Conservation (phyloP, 2,797 vertebrate genomes). For the Argentina silus region DNA sequence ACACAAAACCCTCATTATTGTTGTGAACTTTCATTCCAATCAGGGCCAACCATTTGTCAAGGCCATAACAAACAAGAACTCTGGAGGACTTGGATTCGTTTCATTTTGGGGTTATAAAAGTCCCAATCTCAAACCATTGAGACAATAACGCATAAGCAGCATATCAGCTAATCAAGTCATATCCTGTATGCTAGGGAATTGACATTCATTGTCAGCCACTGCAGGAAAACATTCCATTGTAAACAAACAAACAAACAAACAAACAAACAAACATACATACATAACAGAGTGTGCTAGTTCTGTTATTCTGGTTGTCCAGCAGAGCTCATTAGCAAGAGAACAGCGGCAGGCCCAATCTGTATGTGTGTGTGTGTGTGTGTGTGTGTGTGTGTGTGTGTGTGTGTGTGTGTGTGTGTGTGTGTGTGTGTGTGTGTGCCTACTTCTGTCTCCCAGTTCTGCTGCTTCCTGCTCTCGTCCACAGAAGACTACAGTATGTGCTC, state of each 20-base stretch:
- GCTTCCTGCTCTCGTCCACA: slow-evolving; percentile 16
- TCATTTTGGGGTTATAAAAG: not conserved
- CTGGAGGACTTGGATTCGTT: not conserved
- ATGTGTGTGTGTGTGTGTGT: slow-evolving; percentile 14
- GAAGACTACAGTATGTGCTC: slow-evolving; percentile 49
- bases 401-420: not conserved
- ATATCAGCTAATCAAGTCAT: not conserved
- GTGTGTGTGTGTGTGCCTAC: not conserved
- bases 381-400: slow-evolving; percentile 3
- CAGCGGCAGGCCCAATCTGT: slow-evolving; percentile 49
- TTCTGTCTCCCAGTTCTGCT: not conserved
- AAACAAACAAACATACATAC: slow-evolving; percentile 46
- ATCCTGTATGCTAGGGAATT: slow-evolving; percentile 21
- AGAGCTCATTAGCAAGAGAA: slow-evolving; percentile 64
- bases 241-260: slow-evolving; percentile 54
- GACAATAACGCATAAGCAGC: not conserved
- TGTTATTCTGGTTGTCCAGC: slow-evolving; percentile 59
- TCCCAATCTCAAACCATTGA: not conserved
- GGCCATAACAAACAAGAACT: not conserved
- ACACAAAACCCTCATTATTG: not conserved
- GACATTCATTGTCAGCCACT: slow-evolving; percentile 41
- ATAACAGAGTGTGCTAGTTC: slow-evolving; percentile 30
- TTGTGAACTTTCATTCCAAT: not conserved
- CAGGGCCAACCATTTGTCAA: not conserved
- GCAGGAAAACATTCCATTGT: slow-evolving; percentile 16